These are phyloP conservation scores for Alsophila aescularia DNA, from an alignment of 2,888 invertebrate genomes.

Conservation along the genomic window DNA sequence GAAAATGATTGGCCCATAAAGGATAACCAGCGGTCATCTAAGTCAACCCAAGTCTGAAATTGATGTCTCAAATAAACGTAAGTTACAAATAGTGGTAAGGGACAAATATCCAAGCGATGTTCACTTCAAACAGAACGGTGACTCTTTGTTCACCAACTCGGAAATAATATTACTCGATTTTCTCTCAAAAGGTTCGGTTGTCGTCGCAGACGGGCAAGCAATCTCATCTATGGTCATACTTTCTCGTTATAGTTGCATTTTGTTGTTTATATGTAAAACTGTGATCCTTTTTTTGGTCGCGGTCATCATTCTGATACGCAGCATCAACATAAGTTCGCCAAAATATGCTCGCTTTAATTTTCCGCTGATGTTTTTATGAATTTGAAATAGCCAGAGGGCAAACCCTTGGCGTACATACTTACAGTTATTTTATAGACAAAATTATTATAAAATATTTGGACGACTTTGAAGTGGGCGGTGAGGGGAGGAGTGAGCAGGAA, in stretches of 20 bases:
- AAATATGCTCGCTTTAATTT: conserved; percentile 57
- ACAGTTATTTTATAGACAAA: conserved; percentile 7
- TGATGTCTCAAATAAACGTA: conserved; percentile 45
- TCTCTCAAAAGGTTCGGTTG: conserved; percentile 61
- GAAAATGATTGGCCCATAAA: conserved; percentile 8
- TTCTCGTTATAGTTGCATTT: conserved; percentile 59
- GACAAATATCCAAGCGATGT: conserved; percentile 57
- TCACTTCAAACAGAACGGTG: conserved; percentile 58
- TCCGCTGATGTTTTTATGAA: conserved; percentile 59
- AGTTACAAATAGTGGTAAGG: conserved; percentile 49
- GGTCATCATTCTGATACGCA: conserved; percentile 50
- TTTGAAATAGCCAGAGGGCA: conserved; percentile 50
- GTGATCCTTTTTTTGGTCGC: conserved; percentile 28
- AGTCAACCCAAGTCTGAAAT: conserved; percentile 12
- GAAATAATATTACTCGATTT: conserved; percentile 76
- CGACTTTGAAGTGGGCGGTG: conserved; percentile 19
- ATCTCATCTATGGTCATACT: conserved; percentile 62
- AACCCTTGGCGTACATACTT: conserved; percentile 19
- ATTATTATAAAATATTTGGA: conserved; percentile 23
- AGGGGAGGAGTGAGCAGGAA: conserved; percentile 1
- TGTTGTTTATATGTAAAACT: conserved; percentile 56
- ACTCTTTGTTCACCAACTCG: conserved; percentile 70
- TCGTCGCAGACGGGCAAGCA: conserved; percentile 53
- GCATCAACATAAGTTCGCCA: conserved; percentile 50
- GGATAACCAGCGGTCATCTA: conserved; percentile 6